Evolutionary conservation across 2,888 invertebrate species (phyloP).

Genomic region (Drosophila borborema): DNA sequence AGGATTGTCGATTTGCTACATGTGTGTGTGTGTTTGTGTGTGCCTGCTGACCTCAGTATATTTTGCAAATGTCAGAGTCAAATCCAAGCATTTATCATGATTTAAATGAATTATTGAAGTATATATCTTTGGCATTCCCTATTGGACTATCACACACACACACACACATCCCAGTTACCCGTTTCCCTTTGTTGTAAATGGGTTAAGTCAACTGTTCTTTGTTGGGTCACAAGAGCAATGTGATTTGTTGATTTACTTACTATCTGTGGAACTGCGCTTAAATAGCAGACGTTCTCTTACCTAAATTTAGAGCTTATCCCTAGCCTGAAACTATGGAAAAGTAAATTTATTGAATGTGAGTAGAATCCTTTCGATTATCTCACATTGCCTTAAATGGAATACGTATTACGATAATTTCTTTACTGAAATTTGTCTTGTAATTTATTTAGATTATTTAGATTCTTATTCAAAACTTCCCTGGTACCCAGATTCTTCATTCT

Average conservation of each 20-base stretch:
- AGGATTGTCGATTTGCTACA: slow-evolving; percentile 38
- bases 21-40: slow-evolving; percentile 3
- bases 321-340: background rate
- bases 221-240: slow-evolving; percentile 45
- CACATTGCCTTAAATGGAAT: background rate
- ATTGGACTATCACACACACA: slow-evolving; percentile 41
- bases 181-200: background rate
- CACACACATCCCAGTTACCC: background rate
- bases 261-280: slow-evolving; percentile 32
- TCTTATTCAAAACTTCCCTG: no score
- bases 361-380: background rate
- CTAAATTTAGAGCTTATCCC: background rate
- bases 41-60: slow-evolving; percentile 65
- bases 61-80: slow-evolving; percentile 62
- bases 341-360: background rate
- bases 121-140: slow-evolving; percentile 61
- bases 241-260: slow-evolving; percentile 49
- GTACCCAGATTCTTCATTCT: no score
- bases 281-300: slow-evolving; percentile 10
- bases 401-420: background rate
- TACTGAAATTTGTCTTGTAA: background rate
- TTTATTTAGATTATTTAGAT: no score
- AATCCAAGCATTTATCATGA: slow-evolving; percentile 71
- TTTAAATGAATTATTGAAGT: slow-evolving; percentile 70
- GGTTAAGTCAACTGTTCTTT: slow-evolving; percentile 50